Conservation (phyloP, 2,113 vertebrate genomes). For the Anolis sagrei region DNA sequence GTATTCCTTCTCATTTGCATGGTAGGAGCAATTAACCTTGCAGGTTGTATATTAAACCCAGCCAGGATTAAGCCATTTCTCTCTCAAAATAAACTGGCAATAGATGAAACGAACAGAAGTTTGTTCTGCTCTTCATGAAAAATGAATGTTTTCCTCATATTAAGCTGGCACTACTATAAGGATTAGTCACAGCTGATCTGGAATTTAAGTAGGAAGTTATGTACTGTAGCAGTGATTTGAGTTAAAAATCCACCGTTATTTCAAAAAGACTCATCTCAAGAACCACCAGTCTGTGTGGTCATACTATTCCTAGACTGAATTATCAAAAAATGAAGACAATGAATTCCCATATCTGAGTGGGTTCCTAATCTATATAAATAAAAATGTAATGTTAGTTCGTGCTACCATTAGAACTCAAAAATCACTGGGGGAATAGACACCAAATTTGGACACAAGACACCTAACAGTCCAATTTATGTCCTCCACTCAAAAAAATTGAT, state of each 20-base stretch:
- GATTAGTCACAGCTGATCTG: conserved; percentile 21
- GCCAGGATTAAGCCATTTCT: neutral
- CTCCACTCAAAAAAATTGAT: too few species aligned
- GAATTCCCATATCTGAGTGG: neutral
- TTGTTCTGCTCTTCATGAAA: conserved; percentile 18
- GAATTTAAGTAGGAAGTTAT: neutral
- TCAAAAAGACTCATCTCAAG: neutral
- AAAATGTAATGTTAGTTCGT: too few species aligned
- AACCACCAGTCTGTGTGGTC: neutral
- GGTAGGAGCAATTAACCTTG: neutral
- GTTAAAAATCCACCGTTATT: neutral
- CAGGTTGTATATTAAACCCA: neutral
- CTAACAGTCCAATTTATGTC: too few species aligned
- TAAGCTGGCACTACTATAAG: neutral
- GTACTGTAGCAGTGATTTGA: neutral
- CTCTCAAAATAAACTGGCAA: conserved; percentile 23
- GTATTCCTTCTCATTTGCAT: neutral
- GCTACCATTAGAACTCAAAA: too few species aligned
- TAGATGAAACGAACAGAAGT: neutral
- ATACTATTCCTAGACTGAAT: neutral
- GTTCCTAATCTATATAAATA: too few species aligned
- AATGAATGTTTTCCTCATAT: neutral
- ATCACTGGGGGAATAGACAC: too few species aligned
- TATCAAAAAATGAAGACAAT: neutral
- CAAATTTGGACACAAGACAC: too few species aligned